Percentiles rank a stretch among this genome's conserved stretches.
These are phyloP conservation scores for Rhegmatorhina hoffmannsi DNA, from an alignment of 2,113 vertebrate species.

Conservation along the genomic window DNA sequence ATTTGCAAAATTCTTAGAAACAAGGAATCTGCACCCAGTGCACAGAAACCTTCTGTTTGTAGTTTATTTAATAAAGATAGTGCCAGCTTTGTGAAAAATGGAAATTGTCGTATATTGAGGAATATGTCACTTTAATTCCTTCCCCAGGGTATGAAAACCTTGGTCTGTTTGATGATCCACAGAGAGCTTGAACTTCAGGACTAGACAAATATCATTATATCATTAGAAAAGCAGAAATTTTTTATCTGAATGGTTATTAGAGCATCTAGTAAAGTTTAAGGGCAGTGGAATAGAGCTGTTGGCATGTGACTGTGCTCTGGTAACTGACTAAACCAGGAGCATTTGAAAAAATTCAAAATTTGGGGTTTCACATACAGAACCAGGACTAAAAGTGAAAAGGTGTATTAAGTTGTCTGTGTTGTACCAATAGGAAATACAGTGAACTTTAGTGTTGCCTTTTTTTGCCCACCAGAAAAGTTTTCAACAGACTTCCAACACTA, in stretches of 20 bases:
- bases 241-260: background rate
- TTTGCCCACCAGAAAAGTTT: background rate
- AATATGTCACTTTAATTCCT: background rate
- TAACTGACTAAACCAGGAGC: background rate
- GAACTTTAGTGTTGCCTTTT: background rate
- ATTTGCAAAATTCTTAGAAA: slow-evolving; percentile 20
- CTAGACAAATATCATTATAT: background rate
- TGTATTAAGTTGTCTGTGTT: background rate
- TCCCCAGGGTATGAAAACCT: background rate
- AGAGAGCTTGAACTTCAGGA: background rate
- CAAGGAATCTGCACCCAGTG: background rate
- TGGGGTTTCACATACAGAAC: background rate
- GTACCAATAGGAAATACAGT: background rate
- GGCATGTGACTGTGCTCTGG: background rate
- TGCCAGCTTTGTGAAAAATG: background rate
- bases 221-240: background rate
- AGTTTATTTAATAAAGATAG: background rate
- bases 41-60: background rate
- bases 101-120: background rate
- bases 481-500: background rate
- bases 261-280: background rate
- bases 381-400: background rate
- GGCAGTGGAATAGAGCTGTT: background rate
- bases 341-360: background rate
- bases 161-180: background rate